A percentile compares a stretch with the other conserved stretches of the same genome.
phyloP scores from a whole-genome alignment of 2,113 vertebrate species.

The Grantiella picta region DNA sequence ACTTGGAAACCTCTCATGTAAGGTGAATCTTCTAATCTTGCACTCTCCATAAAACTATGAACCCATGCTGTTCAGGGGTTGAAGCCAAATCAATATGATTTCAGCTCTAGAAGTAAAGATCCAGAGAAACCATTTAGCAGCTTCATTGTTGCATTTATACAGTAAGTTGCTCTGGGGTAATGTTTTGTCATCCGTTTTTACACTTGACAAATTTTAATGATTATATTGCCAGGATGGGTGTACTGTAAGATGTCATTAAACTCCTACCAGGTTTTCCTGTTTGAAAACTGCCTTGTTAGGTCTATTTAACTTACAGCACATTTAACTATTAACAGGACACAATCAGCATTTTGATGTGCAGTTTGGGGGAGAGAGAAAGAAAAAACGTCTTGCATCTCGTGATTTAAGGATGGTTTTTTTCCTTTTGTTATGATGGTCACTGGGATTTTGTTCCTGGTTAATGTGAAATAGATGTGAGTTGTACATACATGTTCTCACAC shows the following conservation, averaged over 20 bases:
- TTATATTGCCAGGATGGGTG: constrained; percentile 27
- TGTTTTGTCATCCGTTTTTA: constrained; percentile 54
- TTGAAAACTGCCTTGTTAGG: constrained; percentile 38
- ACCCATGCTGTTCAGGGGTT: neutral
- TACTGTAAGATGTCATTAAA: constrained; percentile 45
- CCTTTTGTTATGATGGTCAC: neutral
- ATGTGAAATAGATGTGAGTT: neutral
- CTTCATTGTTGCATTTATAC: constrained; percentile 21
- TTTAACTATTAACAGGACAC: constrained; percentile 14
- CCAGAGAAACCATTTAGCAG: constrained; percentile 21
- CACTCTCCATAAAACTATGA: neutral
- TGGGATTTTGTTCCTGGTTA: neutral
- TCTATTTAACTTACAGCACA: constrained; percentile 6
- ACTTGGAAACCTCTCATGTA: neutral
- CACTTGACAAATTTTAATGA: constrained; percentile 61
- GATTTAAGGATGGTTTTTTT: neutral
- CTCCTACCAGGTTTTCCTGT: constrained; percentile 18
- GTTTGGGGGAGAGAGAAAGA: neutral
- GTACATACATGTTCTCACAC: neutral
- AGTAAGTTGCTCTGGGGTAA: constrained; percentile 38
- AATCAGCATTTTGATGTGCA: neutral
- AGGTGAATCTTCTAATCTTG: neutral
- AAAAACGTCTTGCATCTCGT: neutral
- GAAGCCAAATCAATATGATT: constrained; percentile 21
- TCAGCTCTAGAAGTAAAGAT: constrained; percentile 20